These are phyloP conservation scores for Rhamphomyia laevipes DNA, from an alignment of 2,888 invertebrate genomes.

Conservation along the genomic window DNA sequence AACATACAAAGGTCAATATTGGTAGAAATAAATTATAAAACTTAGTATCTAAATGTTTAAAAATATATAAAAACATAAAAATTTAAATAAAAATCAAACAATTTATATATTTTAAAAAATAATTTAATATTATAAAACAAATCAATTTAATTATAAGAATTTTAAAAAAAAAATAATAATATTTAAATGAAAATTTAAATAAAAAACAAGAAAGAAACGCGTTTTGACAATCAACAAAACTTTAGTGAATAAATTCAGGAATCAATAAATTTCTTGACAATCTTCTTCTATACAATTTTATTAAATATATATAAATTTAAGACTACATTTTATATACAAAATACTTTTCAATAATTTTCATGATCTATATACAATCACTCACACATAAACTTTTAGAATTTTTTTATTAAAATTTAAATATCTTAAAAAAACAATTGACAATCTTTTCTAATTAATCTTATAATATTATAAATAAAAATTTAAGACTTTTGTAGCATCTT, in stretches of 20 bases:
- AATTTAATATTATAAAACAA: not conserved
- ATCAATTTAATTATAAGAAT: not conserved
- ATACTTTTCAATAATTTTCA: too few relatives aligned
- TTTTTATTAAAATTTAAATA: too few relatives aligned
- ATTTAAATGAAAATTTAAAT: not conserved
- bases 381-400: too few relatives aligned
- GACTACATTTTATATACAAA: not conserved
- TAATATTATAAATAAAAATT: too few relatives aligned
- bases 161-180: not conserved
- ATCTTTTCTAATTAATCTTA: too few relatives aligned
- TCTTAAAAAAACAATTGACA: too few relatives aligned
- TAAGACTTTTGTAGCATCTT: too few relatives aligned
- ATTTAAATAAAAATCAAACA: not conserved
- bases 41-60: too few relatives aligned
- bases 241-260: not conserved
- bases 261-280: slow-evolving; percentile 9
- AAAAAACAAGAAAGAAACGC: slow-evolving; percentile 29
- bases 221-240: slow-evolving; percentile 38
- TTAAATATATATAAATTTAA: not conserved
- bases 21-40: too few relatives aligned
- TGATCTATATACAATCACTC: too few relatives aligned
- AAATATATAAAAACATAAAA: not conserved
- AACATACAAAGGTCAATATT: too few relatives aligned
- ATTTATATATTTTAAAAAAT: not conserved
- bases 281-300: slow-evolving; percentile 9